phyloP scores from a whole-genome alignment of 1,140 invertebrate genomes.

The Lysiphlebus fabarum region DNA sequence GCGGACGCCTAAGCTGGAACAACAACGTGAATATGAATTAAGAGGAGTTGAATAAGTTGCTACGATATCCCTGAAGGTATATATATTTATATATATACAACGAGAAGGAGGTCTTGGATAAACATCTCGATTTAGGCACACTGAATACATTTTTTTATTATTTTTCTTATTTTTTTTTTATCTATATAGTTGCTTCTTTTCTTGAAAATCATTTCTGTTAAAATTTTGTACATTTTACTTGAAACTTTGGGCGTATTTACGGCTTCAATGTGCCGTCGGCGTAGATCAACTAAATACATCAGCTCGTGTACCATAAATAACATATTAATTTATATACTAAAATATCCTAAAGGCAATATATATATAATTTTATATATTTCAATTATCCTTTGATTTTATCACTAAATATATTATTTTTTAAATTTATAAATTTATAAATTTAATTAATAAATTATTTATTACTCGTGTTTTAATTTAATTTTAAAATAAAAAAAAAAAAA shows the following conservation, averaged over 20 bases:
- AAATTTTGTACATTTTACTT: no score
- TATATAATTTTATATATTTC: background rate
- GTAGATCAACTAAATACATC: slow-evolving; percentile 1
- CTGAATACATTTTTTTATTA: slow-evolving; percentile 39
- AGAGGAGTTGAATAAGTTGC: slow-evolving; percentile 30
- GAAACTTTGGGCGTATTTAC: slow-evolving; percentile 29
- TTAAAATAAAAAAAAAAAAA: no score
- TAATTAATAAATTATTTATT: no score
- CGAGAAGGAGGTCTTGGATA: slow-evolving; percentile 33
- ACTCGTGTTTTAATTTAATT: background rate
- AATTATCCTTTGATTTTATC: background rate
- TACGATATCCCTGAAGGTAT: slow-evolving; percentile 12
- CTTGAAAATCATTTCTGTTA: background rate
- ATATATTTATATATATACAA: background rate
- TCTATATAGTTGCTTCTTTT: no score
- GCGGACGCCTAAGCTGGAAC: slow-evolving; percentile 40
- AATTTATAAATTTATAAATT: no score
- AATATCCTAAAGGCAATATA: background rate
- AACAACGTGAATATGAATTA: slow-evolving; percentile 42
- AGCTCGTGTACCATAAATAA: slow-evolving; percentile 16
- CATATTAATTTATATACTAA: slow-evolving; percentile 20
- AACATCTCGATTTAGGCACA: slow-evolving; percentile 44
- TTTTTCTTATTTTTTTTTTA: slow-evolving; percentile 1
- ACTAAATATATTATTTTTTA: no score
- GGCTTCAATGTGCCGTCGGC: slow-evolving; percentile 32